Evolutionary conservation across 1,140 invertebrate species (phyloP), one percentile per base, ranked within the genome.

Genomic region (Panonychus citri): DNA sequence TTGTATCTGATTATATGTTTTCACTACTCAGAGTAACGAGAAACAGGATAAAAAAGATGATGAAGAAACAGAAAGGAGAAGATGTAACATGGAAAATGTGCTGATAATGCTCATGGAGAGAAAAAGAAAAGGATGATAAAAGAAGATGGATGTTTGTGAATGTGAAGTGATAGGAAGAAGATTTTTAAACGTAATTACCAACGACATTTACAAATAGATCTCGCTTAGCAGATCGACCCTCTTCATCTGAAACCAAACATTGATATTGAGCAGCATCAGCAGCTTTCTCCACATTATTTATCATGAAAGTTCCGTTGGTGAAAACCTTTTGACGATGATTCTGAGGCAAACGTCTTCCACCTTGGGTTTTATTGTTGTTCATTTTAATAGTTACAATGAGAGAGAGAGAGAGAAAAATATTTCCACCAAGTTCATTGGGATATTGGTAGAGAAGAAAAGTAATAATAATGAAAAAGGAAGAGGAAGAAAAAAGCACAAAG

Each of bases 261-360:
- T 54, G 19, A 28, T 54, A 54, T 34, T n/a, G 24, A 54, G 10
- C 28, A 7, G 28, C 53, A 40, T 54, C 53, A 12, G 30, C 28
- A 40, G 15, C 27, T n/a, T 28, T 37, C 69, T 94, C 88, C 1
- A 95, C 86, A 67, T 89, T 89, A 68, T 90, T 82, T 64, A 96
- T 90, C 55, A 90, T 83, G 1, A 96, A 76, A 0, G 86, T 91
- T 55, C 89, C 89, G 65, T 94, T 91, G 28, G 81, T 80, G 71
- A 85, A 87, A 24, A 93, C 85, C 65, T 88, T 86, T 66, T 95
- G 89, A 62, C 93, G 85, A 62, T 89, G 79, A 68, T 94, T 94
- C 68, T 90, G 89, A 51, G 90, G 90, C 48, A 96, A 72, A 5
- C 81, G 77, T 48, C 82, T 75, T 30, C 74, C 76, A 70, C 76